Evolutionary conservation across 2,888 invertebrate species (phyloP), one percentile per base, ranked within the genome.

Genomic region (Cordylochernes scorpioides): DNA sequence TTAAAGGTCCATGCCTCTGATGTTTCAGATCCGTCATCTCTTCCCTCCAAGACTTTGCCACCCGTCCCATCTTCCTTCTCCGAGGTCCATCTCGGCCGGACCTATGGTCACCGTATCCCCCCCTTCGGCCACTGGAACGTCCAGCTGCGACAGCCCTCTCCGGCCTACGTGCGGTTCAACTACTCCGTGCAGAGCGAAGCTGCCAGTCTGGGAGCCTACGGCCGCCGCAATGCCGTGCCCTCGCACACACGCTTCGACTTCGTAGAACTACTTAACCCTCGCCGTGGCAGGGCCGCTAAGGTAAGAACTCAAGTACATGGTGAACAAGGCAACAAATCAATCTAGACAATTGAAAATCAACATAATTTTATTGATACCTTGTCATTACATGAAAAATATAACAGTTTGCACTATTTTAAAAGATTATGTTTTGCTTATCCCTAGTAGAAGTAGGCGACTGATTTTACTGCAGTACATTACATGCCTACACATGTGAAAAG

Each of bases 51-150:
- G 59, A 72, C 74, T 48, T 71, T 75, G 46, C 74, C 77, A 47
- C 72, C 77, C 52, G 74, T 73, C 54, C 65, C 70, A 43, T 49
- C 46, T 12, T 66, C 68, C 31, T 46, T 45, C 42, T 45, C 45
- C 36, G 41, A 41, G 33, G 43, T 42, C 39, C 46, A 36, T 25
- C 31, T 80, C 53, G 74, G 77, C 54, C 70, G 72, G 49, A 61
- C 71, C 41, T 74, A 77, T 53, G 41, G 71, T 46, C 73, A 73
- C 45, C 69, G 69, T 39, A 73, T 82, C 53, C 73, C 74, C 47
- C 74, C 82, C 46, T 78, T 73, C 58, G 75, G 77, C 53, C 80
- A 80, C 57, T 82, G 80, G 82, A 80, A 78, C 56, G 68, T 77
- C 38, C 80, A 80, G 59, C 77, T 82, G 54, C 67, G 73, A 43